Conservation (phyloP, 2,113 vertebrate genomes). For the Bufo gargarizans region DNA sequence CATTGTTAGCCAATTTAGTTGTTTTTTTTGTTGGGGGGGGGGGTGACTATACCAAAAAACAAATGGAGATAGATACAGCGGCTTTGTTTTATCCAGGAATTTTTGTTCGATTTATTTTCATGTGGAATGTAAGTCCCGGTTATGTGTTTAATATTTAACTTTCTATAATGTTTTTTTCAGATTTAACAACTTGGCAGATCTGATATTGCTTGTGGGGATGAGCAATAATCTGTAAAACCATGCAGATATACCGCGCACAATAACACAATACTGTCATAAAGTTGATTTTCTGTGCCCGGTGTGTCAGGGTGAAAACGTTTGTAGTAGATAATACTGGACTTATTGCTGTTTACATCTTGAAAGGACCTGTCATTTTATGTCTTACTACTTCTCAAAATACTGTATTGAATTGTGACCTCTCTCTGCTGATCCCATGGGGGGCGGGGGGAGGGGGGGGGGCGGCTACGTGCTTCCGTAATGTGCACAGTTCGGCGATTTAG, state of each 20-base stretch:
- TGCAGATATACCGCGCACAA: background rate
- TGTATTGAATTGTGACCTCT: background rate
- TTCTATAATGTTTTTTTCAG: background rate
- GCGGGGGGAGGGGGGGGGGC: too few relatives aligned
- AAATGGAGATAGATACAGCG: too few relatives aligned
- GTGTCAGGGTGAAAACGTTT: background rate
- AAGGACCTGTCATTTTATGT: background rate
- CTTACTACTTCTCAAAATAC: background rate
- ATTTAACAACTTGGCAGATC: background rate
- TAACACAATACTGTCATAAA: background rate
- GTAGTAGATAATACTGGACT: background rate
- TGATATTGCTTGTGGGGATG: background rate
- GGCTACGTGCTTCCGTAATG: too few relatives aligned
- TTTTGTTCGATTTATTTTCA: constrained; percentile 8
- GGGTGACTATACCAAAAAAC: too few relatives aligned
- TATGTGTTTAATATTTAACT: background rate
- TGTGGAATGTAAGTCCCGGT: background rate
- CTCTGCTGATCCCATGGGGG: background rate
- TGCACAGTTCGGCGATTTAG: too few relatives aligned
- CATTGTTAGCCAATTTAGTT: too few relatives aligned
- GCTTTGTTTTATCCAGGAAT: background rate
- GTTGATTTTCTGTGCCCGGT: background rate
- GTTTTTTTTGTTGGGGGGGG: too few relatives aligned
- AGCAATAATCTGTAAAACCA: background rate
- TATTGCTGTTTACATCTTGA: background rate